Base-by-base conservation (phyloP, 2,113 vertebrate species). In the Epinephelus lanceolatus region DNA sequence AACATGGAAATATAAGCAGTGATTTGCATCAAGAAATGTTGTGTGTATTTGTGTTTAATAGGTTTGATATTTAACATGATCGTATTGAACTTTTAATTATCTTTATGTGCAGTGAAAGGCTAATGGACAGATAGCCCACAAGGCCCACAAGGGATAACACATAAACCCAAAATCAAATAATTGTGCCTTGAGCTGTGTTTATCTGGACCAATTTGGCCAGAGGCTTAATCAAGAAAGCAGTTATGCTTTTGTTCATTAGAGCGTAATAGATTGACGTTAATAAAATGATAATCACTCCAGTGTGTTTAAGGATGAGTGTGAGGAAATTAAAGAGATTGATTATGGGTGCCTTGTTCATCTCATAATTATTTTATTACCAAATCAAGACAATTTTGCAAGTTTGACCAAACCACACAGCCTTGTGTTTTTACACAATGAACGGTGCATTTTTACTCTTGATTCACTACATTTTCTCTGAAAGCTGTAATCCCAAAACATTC, bases 171-270 rank as follows among this genome's bases (percentile, higher is more conserved):
- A 73, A 70, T 68, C 21, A 47, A 79, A 69, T 78, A 42, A 40
- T 25, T 76, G 49, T 23, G 71, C 74, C 37, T 81, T 81, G 14
- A 71, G 67, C 68, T 62, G 52, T 56, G 55, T 53, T 76, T 68
- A 74, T 81, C 59, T 71, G 12, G 52, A 77, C 25, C 55, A 74
- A 21, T 81, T 56, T 84, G 65, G 47, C 62, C 27, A 53, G 49
- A 21, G 27, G 67, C 19, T 78, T 67, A 81, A 84, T 76, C 13
- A 5, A 49, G 9, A 51, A 76, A 56, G 63, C 23, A 62, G 57
- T 60, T 78, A 71, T 76, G 40, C 57, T 23, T 42, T 19, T 56
- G 21, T 77, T 82, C 52, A 86, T 77, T 84, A 63, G 52, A 79
- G 18, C 21, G 62, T 60, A 82, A 63, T 45, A 69, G 60, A 84